A percentile compares a stretch with the other conserved stretches of the same genome.
These are phyloP conservation scores for Epinotia nisella DNA, from an alignment of 2,888 invertebrate species.

Conservation along the genomic window DNA sequence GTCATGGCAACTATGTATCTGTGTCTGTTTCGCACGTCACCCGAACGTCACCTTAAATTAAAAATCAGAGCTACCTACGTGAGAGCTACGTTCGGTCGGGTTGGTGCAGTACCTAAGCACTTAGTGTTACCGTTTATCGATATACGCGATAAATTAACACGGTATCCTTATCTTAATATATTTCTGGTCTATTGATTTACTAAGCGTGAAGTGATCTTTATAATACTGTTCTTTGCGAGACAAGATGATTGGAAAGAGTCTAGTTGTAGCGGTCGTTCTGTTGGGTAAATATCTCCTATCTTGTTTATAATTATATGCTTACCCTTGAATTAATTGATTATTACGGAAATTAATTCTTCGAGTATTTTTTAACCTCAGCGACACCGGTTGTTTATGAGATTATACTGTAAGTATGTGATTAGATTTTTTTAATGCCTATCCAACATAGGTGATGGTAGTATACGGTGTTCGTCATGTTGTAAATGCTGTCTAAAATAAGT, in stretches of 20 bases:
- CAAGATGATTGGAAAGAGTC: slow-evolving; percentile 32
- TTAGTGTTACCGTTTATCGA: not conserved
- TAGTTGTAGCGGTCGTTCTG: slow-evolving; percentile 36
- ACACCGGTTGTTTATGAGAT: slow-evolving; percentile 3
- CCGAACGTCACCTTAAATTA: too few species aligned
- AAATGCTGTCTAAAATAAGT: too few species aligned
- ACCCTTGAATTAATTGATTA: slow-evolving; percentile 34
- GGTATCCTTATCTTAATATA: slow-evolving; percentile 9
- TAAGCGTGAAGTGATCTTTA: slow-evolving; percentile 21
- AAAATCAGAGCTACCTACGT: too few species aligned
- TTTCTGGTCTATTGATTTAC: slow-evolving; percentile 1
- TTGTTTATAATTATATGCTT: not conserved
- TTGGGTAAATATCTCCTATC: slow-evolving; percentile 37
- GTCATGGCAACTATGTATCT: too few species aligned
- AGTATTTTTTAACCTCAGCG: slow-evolving; percentile 12
- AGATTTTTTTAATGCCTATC: not conserved
- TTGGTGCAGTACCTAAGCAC: not conserved
- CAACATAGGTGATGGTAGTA: not conserved
- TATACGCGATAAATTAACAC: slow-evolving; percentile 1
- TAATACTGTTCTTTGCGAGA: not conserved
- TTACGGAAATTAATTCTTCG: slow-evolving; percentile 12
- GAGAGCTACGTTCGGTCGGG: too few species aligned
- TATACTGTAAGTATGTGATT: not conserved
- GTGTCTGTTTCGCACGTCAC: too few species aligned
- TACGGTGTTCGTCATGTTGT: too few species aligned